Evolutionary conservation across 2,113 vertebrate species (phyloP), one percentile per base, ranked within the genome.

Genomic region (Neogale vison): DNA sequence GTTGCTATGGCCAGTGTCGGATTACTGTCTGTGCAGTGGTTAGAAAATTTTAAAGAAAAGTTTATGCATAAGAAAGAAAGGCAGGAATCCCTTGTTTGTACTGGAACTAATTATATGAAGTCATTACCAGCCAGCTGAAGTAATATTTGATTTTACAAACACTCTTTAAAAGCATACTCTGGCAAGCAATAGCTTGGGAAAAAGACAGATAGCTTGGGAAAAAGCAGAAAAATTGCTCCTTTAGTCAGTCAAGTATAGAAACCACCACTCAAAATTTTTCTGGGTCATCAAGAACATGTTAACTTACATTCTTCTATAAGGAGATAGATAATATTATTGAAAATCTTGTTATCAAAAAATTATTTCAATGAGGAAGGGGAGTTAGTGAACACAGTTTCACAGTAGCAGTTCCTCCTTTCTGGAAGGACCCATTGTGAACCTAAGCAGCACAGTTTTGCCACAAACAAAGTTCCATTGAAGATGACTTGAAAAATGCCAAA

Each of bases 101-200:
- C 80, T 63, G 29, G 59, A 90, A 36, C n/a, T 90, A 59, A 50
- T 65, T 72, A 39, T 12, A 31, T 74, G 36, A 88, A 84, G 34
- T 97, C 10, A 88, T 90, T 90, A 31, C 69, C 31, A 88, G 63
- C 74, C 61, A 92, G 1, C 6, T 74, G 39, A 71, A 21, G 15
- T 92, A 92, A 52, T 95, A 63, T 17, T 89, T 95, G 17, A 42
- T 92, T 95, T 96, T 95, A 13, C 50, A 92, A 55, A 92, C 3
- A 71, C 10, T 50, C 2, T 84, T 88, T 95, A 89, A 97, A 71
- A 82, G 50, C 36, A 50, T 15, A 77, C 14, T 52, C 10, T 26
- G 31, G 23, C 20, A 65, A 31, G n/a, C 10, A 92, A 52, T 55
- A 93, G 24, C 36, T 94, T 42, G 21, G 10, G 21, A 63, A 42